Percentiles rank a stretch among this genome's conserved stretches.
These are phyloP conservation scores for Cryptocheilus praepositus DNA, from an alignment of 2,888 invertebrate genomes.

Conservation along the genomic window DNA sequence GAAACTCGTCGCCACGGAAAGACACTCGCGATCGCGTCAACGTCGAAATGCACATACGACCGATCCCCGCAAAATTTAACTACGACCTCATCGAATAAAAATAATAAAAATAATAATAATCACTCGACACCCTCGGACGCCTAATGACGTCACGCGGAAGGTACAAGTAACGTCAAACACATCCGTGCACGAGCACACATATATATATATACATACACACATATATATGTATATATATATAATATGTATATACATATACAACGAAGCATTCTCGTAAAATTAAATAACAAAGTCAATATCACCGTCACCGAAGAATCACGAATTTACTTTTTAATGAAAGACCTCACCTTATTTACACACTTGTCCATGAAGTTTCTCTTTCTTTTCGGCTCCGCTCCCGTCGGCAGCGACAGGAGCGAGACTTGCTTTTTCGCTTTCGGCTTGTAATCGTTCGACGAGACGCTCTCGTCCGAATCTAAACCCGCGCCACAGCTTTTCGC, in stretches of 20 bases:
- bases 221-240: background rate
- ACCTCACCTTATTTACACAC: slow-evolving; percentile 70
- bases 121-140: background rate
- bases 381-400: slow-evolving; percentile 80
- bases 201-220: background rate
- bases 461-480: slow-evolving; percentile 61
- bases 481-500: slow-evolving; percentile 71
- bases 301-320: slow-evolving; percentile 29
- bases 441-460: slow-evolving; percentile 60
- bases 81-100: no score
- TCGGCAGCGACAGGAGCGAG: slow-evolving; percentile 78
- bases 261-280: slow-evolving; percentile 39
- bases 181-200: no score
- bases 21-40: background rate
- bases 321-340: slow-evolving; percentile 59
- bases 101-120: background rate
- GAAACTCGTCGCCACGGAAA: slow-evolving; percentile 6
- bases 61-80: no score
- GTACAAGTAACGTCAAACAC: no score
- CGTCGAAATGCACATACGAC: no score
- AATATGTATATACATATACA: background rate
- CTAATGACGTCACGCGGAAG: slow-evolving; percentile 22
- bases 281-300: slow-evolving; percentile 51
- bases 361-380: slow-evolving; percentile 89
- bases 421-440: slow-evolving; percentile 69